Conservation (phyloP, 2,113 vertebrate species). For the Mormoops blainvillei region DNA sequence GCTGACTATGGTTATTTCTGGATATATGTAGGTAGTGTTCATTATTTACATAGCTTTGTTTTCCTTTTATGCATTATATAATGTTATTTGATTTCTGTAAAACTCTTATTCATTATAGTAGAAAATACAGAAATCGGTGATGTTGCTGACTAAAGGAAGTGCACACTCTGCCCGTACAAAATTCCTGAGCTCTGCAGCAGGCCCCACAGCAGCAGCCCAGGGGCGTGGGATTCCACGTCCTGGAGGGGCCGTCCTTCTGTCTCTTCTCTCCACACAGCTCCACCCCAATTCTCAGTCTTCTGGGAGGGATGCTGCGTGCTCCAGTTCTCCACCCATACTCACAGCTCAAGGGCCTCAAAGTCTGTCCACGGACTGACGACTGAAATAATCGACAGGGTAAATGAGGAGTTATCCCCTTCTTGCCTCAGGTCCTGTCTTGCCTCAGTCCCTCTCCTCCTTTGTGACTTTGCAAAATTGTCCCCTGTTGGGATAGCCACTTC, state of each 20-base stretch:
- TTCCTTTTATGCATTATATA: background rate
- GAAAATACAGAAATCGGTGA: background rate
- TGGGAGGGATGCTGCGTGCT: too few species aligned
- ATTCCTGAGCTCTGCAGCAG: background rate
- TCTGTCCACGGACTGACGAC: background rate
- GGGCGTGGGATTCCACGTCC: fast-evolving
- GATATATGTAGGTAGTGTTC: background rate
- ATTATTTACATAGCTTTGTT: background rate
- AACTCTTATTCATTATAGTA: background rate
- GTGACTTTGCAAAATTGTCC: background rate
- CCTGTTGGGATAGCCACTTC: background rate
- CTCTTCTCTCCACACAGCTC: background rate
- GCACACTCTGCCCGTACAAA: background rate
- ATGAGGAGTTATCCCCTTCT: background rate
- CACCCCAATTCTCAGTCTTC: background rate
- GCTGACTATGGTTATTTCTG: background rate
- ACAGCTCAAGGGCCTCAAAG: background rate
- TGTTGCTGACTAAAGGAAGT: background rate
- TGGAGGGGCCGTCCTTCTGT: background rate
- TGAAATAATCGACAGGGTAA: background rate
- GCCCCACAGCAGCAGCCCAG: fast-evolving
- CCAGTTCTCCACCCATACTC: background rate
- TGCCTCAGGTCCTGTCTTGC: background rate
- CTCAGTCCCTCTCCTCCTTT: background rate
- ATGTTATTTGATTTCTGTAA: background rate